These are phyloP conservation scores for Altica lythri DNA, from an alignment of 2,888 invertebrate species.

Conservation along the genomic window DNA sequence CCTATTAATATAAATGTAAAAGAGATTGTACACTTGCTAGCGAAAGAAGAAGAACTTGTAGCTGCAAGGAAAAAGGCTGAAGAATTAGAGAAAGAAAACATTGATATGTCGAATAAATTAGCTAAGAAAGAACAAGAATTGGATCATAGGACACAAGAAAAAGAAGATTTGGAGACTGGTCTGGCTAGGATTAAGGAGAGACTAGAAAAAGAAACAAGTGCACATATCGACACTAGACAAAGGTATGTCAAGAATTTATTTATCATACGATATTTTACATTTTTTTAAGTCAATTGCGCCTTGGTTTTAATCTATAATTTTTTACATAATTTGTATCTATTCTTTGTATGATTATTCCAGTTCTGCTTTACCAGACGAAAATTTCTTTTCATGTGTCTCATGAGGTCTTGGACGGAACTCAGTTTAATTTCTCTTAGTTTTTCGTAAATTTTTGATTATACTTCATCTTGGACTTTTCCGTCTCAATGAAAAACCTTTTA, in stretches of 20 bases:
- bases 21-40: conserved; percentile 86
- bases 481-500: no score
- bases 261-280: neutral
- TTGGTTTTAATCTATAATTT: no score
- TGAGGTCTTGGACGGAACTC: no score
- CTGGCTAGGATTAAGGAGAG: conserved; percentile 80
- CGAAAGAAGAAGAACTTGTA: conserved; percentile 90
- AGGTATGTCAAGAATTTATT: conserved; percentile 21
- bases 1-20: conserved; percentile 89
- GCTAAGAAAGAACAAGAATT: conserved; percentile 93
- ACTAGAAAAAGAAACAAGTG: conserved; percentile 85
- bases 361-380: no score
- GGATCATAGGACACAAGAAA: conserved; percentile 86
- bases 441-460: no score
- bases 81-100: conserved; percentile 85
- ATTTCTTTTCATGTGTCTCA: no score
- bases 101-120: conserved; percentile 82
- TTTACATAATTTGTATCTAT: no score
- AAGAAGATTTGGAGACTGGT: conserved; percentile 88
- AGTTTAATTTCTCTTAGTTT: no score
- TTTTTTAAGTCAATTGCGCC: no score
- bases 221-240: conserved; percentile 85
- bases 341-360: no score
- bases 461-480: no score
- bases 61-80: conserved; percentile 86